Percentiles rank a stretch among this genome's conserved stretches.
Evolutionary conservation across 2,113 vertebrate genomes (phyloP).

Genomic region (Scomber scombrus): DNA sequence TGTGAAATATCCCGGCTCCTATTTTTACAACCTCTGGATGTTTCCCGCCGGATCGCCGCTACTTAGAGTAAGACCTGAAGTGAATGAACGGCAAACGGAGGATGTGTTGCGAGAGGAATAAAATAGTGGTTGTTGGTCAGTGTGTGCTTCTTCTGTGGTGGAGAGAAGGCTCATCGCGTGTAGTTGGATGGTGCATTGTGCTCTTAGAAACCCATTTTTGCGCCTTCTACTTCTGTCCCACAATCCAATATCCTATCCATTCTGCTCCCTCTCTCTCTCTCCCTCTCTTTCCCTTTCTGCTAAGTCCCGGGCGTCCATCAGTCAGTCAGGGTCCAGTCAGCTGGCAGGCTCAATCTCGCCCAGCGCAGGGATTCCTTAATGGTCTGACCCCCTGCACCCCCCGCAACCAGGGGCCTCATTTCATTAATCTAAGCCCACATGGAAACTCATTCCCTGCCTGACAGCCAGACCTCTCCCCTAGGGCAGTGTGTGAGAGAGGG

Average conservation of each 20-base stretch:
- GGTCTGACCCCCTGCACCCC: conserved; percentile 80
- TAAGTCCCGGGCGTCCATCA: conserved; percentile 70
- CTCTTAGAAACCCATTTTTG: conserved; percentile 26
- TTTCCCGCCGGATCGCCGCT: conserved; percentile 68
- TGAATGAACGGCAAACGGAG: conserved; percentile 66
- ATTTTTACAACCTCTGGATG: conserved; percentile 78
- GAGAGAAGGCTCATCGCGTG: conserved; percentile 31
- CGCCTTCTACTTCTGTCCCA: conserved; percentile 29
- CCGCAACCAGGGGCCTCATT: conserved; percentile 77
- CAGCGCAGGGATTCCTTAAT: conserved; percentile 83
- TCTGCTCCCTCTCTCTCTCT: conserved; percentile 28
- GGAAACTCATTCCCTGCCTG: conserved; percentile 86
- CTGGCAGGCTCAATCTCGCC: conserved; percentile 81
- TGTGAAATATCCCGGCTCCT: conserved; percentile 83
- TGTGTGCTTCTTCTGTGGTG: conserved; percentile 41
- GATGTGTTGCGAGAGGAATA: conserved; percentile 7
- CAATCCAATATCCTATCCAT: conserved; percentile 51
- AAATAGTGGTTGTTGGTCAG: conserved; percentile 34
- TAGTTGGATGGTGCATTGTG: conserved; percentile 9
- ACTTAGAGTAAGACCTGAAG: conserved; percentile 65
- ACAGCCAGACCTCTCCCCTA: conserved; percentile 78
- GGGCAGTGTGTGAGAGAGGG: conserved; percentile 51
- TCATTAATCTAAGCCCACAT: conserved; percentile 85
- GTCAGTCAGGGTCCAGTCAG: conserved; percentile 73
- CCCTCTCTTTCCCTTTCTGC: conserved; percentile 5